phyloP scores from a whole-genome alignment of 2,888 invertebrate genomes.

The Nomada fabriciana region DNA sequence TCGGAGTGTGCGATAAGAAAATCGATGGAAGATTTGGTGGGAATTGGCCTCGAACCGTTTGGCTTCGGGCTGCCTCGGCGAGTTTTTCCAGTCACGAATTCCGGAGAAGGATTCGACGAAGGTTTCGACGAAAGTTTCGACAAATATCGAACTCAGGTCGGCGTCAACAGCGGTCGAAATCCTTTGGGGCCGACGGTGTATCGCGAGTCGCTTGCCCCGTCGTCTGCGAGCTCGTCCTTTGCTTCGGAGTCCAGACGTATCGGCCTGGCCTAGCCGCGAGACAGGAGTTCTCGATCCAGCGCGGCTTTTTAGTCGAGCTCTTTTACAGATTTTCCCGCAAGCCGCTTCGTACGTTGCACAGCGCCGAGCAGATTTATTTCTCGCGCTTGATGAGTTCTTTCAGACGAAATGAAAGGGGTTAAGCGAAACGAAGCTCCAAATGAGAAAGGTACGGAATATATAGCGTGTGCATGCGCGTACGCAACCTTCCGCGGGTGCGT shows the following conservation, averaged over 20 bases:
- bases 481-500: not conserved
- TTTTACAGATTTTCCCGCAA: slow-evolving; percentile 18
- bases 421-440: slow-evolving; percentile 37
- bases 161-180: not conserved
- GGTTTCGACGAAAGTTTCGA: slow-evolving; percentile 36
- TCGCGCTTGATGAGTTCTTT: slow-evolving; percentile 48
- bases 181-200: not conserved
- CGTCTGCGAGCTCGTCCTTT: too few species aligned
- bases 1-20: not conserved
- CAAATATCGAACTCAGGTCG: slow-evolving; percentile 19
- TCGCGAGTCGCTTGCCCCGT: too few species aligned
- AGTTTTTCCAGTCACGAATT: slow-evolving; percentile 3
- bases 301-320: not conserved
- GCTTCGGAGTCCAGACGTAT: not conserved
- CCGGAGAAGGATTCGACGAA: not conserved
- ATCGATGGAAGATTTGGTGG: slow-evolving; percentile 4
- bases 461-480: not conserved
- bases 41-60: slow-evolving; percentile 10
- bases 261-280: not conserved
- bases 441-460: slow-evolving; percentile 22
- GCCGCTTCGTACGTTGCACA: not conserved
- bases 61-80: not conserved
- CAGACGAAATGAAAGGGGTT: slow-evolving; percentile 35
- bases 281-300: not conserved
- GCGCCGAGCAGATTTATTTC: slow-evolving; percentile 28